Percentiles rank a stretch among this genome's conserved stretches.
Evolutionary conservation across 2,113 vertebrate genomes (phyloP).

Genomic region (Perca flavescens): DNA sequence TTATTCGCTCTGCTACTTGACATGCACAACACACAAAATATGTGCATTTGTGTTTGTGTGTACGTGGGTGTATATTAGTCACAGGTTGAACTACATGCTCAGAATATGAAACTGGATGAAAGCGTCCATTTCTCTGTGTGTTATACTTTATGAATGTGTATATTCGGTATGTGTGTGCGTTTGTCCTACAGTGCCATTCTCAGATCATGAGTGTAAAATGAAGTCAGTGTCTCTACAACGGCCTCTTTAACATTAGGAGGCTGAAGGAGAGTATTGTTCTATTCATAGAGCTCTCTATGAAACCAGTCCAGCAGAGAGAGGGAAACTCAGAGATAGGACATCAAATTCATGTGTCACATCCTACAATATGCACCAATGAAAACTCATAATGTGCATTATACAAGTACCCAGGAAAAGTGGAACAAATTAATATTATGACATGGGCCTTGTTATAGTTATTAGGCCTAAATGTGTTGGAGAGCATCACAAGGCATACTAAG

Average conservation of each 20-base stretch:
- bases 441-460: conserved; percentile 27
- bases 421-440: conserved; percentile 33
- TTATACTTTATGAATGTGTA: conserved; percentile 11
- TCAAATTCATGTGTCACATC: conserved; percentile 60
- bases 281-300: conserved; percentile 77
- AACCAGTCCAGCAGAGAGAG: conserved; percentile 65
- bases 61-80: conserved; percentile 57
- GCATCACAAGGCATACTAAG: conserved; percentile 18
- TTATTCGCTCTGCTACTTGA: conserved; percentile 46
- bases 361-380: conserved; percentile 28
- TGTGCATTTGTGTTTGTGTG: conserved; percentile 31
- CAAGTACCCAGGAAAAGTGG: conserved; percentile 1
- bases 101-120: conserved; percentile 51
- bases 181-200: conserved; percentile 57
- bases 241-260: conserved; percentile 75
- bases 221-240: conserved; percentile 74
- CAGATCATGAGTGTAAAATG: conserved; percentile 73
- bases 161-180: conserved; percentile 20
- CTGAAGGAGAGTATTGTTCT: conserved; percentile 81
- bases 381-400: conserved; percentile 21
- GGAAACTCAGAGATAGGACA: conserved; percentile 51
- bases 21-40: conserved; percentile 42
- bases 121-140: conserved; percentile 25
- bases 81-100: conserved; percentile 51
- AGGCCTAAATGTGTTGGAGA: conserved; percentile 8